These are phyloP conservation scores for Papilio protenor DNA, from an alignment of 2,888 invertebrate genomes.

Conservation along the genomic window DNA sequence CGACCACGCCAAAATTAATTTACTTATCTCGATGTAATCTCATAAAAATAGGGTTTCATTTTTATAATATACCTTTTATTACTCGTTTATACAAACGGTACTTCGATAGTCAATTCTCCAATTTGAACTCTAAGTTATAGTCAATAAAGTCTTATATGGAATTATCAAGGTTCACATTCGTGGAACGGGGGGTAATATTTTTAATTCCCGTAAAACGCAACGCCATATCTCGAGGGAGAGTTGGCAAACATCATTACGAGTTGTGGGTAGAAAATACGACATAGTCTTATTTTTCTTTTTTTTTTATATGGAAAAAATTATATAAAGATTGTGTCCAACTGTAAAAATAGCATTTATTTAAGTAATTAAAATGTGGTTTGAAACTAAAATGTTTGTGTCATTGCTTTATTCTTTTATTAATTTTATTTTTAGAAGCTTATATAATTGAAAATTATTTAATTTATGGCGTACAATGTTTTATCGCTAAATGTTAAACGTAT, in stretches of 20 bases:
- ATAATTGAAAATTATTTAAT: background rate
- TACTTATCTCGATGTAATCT: conserved; percentile 44
- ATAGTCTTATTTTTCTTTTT: conserved; percentile 10
- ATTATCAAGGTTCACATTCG: conserved; percentile 42
- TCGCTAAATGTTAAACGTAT: background rate
- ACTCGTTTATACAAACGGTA: conserved; percentile 27
- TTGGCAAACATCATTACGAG: conserved; percentile 74
- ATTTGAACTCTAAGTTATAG: background rate
- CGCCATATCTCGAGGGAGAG: conserved; percentile 74
- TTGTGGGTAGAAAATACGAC: conserved; percentile 41
- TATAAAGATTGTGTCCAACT: background rate
- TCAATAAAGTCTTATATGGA: background rate
- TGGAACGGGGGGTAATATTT: conserved; percentile 56
- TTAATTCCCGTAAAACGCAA: conserved; percentile 79
- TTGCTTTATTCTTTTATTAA: background rate
- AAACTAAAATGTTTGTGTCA: background rate
- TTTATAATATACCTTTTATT: conserved; percentile 45
- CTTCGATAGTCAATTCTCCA: background rate
- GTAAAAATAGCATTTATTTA: background rate
- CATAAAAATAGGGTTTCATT: conserved; percentile 44
- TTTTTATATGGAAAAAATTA: background rate
- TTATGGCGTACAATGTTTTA: background rate
- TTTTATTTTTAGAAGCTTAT: background rate
- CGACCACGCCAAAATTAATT: conserved; percentile 43
- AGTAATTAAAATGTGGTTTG: background rate